Conservation (phyloP, 2,888 invertebrate species). For the Agrochola lychnidis region DNA sequence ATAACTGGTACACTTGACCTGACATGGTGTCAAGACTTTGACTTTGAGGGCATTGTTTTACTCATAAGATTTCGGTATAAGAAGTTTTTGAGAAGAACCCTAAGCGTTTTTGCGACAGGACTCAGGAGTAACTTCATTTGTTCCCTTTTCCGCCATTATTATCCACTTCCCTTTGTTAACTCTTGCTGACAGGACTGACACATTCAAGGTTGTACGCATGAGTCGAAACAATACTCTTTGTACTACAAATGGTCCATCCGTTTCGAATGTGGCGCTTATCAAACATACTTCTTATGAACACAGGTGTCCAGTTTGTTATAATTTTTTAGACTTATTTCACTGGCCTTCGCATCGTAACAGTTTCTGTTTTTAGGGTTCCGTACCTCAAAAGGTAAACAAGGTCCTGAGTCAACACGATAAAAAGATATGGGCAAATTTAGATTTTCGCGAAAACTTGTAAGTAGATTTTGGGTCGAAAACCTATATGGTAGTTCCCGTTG, state of each 20-base stretch:
- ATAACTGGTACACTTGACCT: background rate
- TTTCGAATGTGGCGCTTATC: conserved; percentile 8
- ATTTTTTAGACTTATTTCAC: background rate
- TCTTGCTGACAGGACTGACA: conserved; percentile 38
- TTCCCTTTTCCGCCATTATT: conserved; percentile 34
- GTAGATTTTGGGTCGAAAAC: too few species aligned
- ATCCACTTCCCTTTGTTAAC: conserved; percentile 40
- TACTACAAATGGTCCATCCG: conserved; percentile 46
- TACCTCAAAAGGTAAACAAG: too few species aligned
- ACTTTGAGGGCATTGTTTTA: background rate
- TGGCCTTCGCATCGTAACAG: background rate
- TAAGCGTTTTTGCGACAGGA: background rate
- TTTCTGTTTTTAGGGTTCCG: too few species aligned
- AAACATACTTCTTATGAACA: conserved; percentile 1
- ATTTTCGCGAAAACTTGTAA: too few species aligned
- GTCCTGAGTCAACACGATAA: too few species aligned
- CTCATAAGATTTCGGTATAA: background rate
- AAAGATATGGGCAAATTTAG: too few species aligned
- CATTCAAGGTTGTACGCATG: conserved; percentile 39
- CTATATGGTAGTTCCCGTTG: too few species aligned
- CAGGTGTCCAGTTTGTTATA: background rate
- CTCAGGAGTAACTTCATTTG: background rate
- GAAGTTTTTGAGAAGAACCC: background rate
- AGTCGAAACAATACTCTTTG: conserved; percentile 54
- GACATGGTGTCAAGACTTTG: background rate